These are phyloP conservation scores for Chitala chitala DNA, from an alignment of 2,113 vertebrate genomes.

Conservation along the genomic window DNA sequence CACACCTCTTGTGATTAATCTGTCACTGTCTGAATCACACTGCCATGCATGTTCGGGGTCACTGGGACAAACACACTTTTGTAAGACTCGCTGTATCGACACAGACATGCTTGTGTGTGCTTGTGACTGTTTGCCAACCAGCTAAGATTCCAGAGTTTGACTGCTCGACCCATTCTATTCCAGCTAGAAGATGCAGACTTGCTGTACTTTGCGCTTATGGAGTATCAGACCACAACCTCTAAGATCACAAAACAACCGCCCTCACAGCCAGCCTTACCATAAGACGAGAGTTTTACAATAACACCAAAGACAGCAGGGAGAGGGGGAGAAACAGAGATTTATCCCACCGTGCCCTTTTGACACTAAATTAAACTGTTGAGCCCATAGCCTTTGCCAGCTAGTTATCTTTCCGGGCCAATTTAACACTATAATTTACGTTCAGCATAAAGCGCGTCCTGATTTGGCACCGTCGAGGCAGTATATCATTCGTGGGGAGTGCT, in stretches of 20 bases:
- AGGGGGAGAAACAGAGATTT: slow-evolving; percentile 57
- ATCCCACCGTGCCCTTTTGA: slow-evolving; percentile 71
- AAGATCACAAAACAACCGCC: no score
- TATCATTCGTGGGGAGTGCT: slow-evolving; percentile 96
- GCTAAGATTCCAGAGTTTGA: no score
- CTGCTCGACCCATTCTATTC: neutral
- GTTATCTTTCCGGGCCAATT: slow-evolving; percentile 78
- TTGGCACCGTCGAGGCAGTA: slow-evolving; percentile 81
- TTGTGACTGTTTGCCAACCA: no score
- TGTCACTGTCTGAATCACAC: neutral
- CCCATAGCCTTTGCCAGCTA: slow-evolving; percentile 71
- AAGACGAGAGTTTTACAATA: slow-evolving; percentile 17
- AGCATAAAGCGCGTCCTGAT: slow-evolving; percentile 79
- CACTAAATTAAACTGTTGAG: slow-evolving; percentile 77
- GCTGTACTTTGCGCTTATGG: no score
- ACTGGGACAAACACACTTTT: slow-evolving; percentile 22
- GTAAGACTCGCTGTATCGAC: neutral
- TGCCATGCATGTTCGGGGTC: neutral
- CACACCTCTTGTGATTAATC: slow-evolving; percentile 1
- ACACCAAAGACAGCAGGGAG: slow-evolving; percentile 53
- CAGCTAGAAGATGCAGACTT: neutral
- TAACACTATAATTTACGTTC: slow-evolving; percentile 77
- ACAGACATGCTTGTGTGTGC: neutral
- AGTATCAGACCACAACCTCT: no score
- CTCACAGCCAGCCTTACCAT: no score